Evolutionary conservation across 2,888 invertebrate genomes (phyloP).

Genomic region (Leistus spinibarbis): DNA sequence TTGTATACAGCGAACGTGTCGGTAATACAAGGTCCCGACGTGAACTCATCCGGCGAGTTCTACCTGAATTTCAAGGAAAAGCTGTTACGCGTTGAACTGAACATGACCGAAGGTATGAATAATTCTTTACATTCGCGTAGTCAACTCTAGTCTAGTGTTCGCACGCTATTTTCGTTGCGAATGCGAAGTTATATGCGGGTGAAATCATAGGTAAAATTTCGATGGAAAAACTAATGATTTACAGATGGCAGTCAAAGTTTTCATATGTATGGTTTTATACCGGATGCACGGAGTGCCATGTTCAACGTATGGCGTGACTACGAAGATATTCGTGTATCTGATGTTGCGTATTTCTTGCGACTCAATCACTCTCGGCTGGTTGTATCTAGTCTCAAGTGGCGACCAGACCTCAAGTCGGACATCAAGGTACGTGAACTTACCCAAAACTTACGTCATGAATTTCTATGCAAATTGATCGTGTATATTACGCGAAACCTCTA

Average conservation of each 20-base stretch:
- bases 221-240: slow-evolving; percentile 43
- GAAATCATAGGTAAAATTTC: slow-evolving; percentile 8
- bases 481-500: not conserved
- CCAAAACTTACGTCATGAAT: not conserved
- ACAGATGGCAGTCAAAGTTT: slow-evolving; percentile 68
- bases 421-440: slow-evolving; percentile 56
- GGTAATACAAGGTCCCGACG: slow-evolving; percentile 62
- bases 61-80: slow-evolving; percentile 64
- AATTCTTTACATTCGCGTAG: slow-evolving; percentile 41
- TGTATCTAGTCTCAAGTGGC: slow-evolving; percentile 80
- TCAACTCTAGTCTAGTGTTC: not conserved
- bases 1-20: slow-evolving; percentile 65
- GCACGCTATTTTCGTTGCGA: not conserved
- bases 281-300: slow-evolving; percentile 76
- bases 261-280: slow-evolving; percentile 76
- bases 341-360: slow-evolving; percentile 77
- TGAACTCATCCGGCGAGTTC: slow-evolving; percentile 66
- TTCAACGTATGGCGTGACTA: slow-evolving; percentile 83
- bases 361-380: slow-evolving; percentile 84
- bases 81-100: slow-evolving; percentile 68
- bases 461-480: not conserved
- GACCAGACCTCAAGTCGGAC: slow-evolving; percentile 73
- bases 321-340: slow-evolving; percentile 78
- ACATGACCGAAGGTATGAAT: slow-evolving; percentile 68
- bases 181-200: not conserved